Evolutionary conservation across 2,888 invertebrate genomes (phyloP), one percentile per base, ranked within the genome.

Genomic region (Barypeithes pellucidus): DNA sequence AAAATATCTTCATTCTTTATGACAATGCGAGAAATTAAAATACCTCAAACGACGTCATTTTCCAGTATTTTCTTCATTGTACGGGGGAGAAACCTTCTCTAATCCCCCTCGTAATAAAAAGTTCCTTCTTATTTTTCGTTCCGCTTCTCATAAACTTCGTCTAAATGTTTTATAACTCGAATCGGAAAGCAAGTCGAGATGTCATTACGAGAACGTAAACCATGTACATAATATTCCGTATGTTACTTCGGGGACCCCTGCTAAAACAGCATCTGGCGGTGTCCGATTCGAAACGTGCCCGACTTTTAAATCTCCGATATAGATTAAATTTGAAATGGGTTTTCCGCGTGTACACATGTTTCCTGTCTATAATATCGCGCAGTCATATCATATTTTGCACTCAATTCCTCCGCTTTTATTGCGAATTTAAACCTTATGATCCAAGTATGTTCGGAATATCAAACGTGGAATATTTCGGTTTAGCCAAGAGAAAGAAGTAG

Each of bases 351-450:
- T 68, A 66, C 75, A 75, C 62, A 72, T 75, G 75, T 72, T 75
- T 63, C 72, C 75, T 72, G 61, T 75, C 72, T 61, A 69, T 72
- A 75, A 75, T 75, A 75, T 65, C 47, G 65, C 72, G 24, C 57
- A 59, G 24, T 67, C 75, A 67, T 72, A 68, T 72, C 72, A 72
- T 73, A 73, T 69, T 72, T 70, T 71, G 70, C 76, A 76, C 76
- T 76, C 73, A 69, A 76, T 76, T 74, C 22, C 71, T 47, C 36
- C 18, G 50, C 29, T 60, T 73, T 76, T 76, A 76, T 76, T 76
- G 73, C 71, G 72, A 76, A 76, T 76, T 76, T 76, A 76, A 76
- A 73, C 71, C 76, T 74, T 76, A 76, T 72, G 76, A 71, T 54
- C 5, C 5, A 41, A 65, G 20, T 50, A 36, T 41, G 45, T 4